Evolutionary conservation across 1,140 invertebrate genomes (phyloP).

Genomic region (Aradophagus sp.): DNA sequence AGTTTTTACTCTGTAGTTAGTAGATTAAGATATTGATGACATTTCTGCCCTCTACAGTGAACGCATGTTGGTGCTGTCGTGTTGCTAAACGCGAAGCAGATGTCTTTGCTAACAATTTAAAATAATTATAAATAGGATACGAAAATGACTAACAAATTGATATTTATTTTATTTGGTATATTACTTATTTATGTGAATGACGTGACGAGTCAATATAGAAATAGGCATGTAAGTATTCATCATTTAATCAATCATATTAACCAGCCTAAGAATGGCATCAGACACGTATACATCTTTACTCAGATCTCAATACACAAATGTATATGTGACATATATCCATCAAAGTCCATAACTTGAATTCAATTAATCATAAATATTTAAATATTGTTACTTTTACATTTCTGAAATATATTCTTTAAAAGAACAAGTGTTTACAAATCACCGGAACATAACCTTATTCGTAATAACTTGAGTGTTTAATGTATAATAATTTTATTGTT

Average conservation of each 20-base stretch:
- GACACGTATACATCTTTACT: conserved; percentile 41
- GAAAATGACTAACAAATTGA: conserved; percentile 61
- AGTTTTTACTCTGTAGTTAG: no score
- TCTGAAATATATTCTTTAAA: conserved; percentile 8
- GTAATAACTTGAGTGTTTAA: no score
- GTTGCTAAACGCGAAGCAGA: no score
- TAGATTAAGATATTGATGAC: no score
- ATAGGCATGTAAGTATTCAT: conserved; percentile 65
- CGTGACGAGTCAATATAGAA: conserved; percentile 64
- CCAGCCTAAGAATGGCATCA: conserved; percentile 1
- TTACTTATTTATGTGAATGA: conserved; percentile 58
- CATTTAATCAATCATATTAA: conserved; percentile 2
- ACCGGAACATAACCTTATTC: conserved; percentile 13
- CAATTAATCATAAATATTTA: not conserved
- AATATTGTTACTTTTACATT: not conserved
- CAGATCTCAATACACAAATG: not conserved
- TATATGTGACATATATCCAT: no score
- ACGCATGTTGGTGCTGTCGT: no score
- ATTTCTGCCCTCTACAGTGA: no score
- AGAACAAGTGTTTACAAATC: not conserved
- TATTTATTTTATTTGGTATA: conserved; percentile 54
- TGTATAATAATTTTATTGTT: no score
- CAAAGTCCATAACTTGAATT: not conserved
- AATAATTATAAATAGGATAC: conserved; percentile 36
- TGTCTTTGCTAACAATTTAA: conserved; percentile 26